Evolutionary conservation across 2,888 invertebrate genomes (phyloP).

Genomic region (Leptarthrus brevirostris): DNA sequence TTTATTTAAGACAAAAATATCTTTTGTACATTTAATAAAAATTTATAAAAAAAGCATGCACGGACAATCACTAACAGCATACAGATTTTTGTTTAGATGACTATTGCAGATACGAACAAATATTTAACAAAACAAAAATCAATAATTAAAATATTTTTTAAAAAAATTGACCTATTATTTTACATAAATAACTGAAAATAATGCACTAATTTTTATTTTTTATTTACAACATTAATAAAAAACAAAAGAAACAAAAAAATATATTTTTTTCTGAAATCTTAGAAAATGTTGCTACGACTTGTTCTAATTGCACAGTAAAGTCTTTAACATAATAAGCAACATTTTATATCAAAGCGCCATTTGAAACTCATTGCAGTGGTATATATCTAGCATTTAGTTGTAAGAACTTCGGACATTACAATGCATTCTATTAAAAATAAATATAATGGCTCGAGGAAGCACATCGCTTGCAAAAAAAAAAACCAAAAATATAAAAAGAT

Average conservation of each 20-base stretch:
- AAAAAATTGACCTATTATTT: background rate
- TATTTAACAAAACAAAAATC: conserved; percentile 33
- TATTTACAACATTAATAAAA: conserved; percentile 30
- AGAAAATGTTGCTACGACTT: conserved; percentile 1
- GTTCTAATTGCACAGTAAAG: background rate
- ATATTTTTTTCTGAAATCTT: background rate
- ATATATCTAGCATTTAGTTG: conserved; percentile 21
- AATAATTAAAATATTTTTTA: background rate
- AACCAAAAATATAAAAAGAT: too few relatives aligned
- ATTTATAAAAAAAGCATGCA: too few relatives aligned
- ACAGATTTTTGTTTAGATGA: too few relatives aligned
- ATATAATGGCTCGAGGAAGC: too few relatives aligned
- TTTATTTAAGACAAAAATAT: too few relatives aligned
- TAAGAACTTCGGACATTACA: too few relatives aligned
- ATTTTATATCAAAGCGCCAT: background rate
- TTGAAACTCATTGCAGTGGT: conserved; percentile 39
- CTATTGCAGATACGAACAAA: too few relatives aligned
- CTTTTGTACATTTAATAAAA: too few relatives aligned
- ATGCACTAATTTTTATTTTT: conserved; percentile 17
- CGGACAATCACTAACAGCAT: too few relatives aligned
- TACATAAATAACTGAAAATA: conserved; percentile 25
- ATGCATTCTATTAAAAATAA: too few relatives aligned
- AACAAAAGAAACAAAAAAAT: background rate
- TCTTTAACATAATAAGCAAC: conserved; percentile 25
- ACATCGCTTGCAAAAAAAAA: too few relatives aligned